phyloP scores from a whole-genome alignment of 2,113 vertebrate genomes.

The Rhinoptilus africanus region DNA sequence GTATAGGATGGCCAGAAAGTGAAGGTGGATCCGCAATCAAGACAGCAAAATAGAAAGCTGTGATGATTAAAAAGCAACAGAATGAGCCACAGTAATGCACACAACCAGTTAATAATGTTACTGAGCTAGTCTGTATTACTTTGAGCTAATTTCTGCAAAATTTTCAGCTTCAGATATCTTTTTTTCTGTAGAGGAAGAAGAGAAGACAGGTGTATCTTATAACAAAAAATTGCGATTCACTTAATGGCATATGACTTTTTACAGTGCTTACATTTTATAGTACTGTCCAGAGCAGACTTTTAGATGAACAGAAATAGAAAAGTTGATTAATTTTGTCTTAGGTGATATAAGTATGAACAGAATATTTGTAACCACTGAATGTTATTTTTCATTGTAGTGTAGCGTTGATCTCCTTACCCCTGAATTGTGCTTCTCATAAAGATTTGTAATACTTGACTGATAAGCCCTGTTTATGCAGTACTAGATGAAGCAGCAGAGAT shows the following conservation, averaged over 20 bases:
- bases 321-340: background rate
- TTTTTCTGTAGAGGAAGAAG: background rate
- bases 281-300: background rate
- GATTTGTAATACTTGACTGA: background rate
- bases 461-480: background rate
- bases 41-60: background rate
- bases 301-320: background rate
- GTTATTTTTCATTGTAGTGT: background rate
- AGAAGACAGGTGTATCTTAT: background rate
- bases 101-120: background rate
- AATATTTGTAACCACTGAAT: background rate
- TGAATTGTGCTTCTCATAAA: background rate
- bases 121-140: background rate
- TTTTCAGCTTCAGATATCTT: background rate
- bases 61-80: background rate
- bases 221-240: background rate
- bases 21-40: rapidly evolving
- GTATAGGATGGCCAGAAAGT: background rate
- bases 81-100: background rate
- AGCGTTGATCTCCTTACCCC: background rate
- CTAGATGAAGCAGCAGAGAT: background rate
- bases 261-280: background rate
- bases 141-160: background rate
- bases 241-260: background rate
- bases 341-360: background rate